phyloP scores from a whole-genome alignment of 2,888 invertebrate species.

The Platypus cylindrus region DNA sequence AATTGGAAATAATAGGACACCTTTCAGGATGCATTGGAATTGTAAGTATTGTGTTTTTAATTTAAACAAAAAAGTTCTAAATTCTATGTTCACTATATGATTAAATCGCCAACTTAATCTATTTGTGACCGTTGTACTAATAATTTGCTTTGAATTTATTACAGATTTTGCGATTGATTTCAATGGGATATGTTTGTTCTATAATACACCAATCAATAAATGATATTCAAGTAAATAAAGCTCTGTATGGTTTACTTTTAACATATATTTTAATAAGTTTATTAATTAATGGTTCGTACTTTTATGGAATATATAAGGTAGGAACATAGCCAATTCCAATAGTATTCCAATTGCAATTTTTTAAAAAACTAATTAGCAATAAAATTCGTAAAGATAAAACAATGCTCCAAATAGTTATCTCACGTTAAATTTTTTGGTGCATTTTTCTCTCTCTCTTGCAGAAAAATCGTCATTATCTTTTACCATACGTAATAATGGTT shows the following conservation, averaged over 20 bases:
- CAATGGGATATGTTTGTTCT: too few species aligned
- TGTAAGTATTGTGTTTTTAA: conserved; percentile 4
- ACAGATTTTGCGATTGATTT: too few species aligned
- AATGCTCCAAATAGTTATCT: too few species aligned
- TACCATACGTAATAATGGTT: conserved; percentile 7
- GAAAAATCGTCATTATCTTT: conserved; percentile 4
- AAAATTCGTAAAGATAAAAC: too few species aligned
- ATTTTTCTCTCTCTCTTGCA: conserved; percentile 1
- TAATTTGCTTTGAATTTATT: too few species aligned
- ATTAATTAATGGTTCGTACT: conserved; percentile 2
- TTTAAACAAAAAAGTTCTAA: background rate
- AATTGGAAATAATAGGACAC: conserved; percentile 6
- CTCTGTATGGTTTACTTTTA: conserved; percentile 2
- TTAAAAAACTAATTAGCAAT: background rate
- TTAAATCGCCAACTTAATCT: background rate
- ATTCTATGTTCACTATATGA: background rate
- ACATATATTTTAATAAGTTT: conserved; percentile 4
- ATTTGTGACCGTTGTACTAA: background rate
- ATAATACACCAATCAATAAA: too few species aligned
- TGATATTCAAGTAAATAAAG: too few species aligned
- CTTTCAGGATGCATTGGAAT: conserved; percentile 9
- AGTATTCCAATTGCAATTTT: background rate
- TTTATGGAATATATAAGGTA: conserved; percentile 9
- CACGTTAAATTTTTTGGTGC: too few species aligned
- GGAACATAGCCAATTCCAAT: background rate